Conservation (phyloP, 2,797 vertebrate genomes). For the Acanthornis magna region DNA sequence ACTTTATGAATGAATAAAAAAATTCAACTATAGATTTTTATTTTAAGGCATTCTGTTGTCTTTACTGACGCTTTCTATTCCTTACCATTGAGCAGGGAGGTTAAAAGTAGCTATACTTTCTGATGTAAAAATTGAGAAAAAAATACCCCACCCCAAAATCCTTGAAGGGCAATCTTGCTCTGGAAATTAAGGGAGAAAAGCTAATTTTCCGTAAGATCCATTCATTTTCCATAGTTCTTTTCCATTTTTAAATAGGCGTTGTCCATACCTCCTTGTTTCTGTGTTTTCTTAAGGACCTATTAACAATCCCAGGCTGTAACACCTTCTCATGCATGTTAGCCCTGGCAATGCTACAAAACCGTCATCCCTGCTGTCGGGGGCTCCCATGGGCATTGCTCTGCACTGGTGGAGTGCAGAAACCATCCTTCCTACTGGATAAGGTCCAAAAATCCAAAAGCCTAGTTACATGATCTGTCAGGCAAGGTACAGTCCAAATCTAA, state of each 20-base stretch:
- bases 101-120: background rate
- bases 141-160: background rate
- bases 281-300: background rate
- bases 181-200: background rate
- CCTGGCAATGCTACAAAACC: background rate
- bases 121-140: background rate
- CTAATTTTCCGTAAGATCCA: background rate
- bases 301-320: background rate
- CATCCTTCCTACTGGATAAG: background rate
- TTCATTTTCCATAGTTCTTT: background rate
- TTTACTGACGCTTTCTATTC: background rate
- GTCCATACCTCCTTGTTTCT: background rate
- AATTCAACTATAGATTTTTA: background rate
- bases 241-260: background rate
- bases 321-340: background rate
- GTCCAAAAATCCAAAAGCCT: background rate
- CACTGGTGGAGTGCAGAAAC: background rate
- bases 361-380: accelerated
- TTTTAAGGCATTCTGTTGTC: background rate
- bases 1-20: background rate
- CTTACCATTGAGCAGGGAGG: background rate
- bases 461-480: conserved; percentile 8
- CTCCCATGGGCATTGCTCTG: background rate
- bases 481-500: conserved; percentile 10
- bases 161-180: background rate